phyloP scores from a whole-genome alignment of 2,797 vertebrate genomes.

The Enteromius anoplus region DNA sequence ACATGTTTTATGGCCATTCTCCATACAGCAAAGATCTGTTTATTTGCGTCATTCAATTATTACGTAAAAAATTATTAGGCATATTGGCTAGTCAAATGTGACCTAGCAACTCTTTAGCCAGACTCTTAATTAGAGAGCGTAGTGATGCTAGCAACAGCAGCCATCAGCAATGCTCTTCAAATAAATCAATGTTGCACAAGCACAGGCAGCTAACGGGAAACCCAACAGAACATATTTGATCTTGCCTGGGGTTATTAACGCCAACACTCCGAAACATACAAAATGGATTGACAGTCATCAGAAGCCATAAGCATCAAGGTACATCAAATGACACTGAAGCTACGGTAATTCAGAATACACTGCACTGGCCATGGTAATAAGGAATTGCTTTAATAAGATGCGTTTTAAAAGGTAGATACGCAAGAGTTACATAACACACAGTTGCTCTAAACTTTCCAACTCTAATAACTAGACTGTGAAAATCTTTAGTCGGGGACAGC shows the following conservation, averaged over 20 bases:
- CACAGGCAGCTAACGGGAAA: background rate
- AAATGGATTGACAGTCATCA: background rate
- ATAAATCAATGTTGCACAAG: background rate
- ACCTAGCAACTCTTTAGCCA: conserved; percentile 8
- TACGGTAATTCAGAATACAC: background rate
- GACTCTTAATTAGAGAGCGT: background rate
- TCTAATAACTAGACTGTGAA: no score
- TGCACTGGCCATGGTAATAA: background rate
- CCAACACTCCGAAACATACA: background rate
- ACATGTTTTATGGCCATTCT: background rate
- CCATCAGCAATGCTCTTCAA: background rate
- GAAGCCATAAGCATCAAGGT: background rate
- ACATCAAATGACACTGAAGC: background rate
- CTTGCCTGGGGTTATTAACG: background rate
- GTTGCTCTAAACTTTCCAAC: no score
- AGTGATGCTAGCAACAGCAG: background rate
- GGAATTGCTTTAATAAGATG: no score
- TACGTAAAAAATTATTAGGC: background rate
- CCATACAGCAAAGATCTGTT: background rate
- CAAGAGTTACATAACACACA: no score
- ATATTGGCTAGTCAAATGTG: background rate
- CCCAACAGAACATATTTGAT: background rate
- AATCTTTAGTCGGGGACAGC: no score
- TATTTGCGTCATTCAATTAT: background rate
- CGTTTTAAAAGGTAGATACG: no score